Base-by-base conservation (phyloP, 2,888 invertebrate genomes). In the Tyria jacobaeae region DNA sequence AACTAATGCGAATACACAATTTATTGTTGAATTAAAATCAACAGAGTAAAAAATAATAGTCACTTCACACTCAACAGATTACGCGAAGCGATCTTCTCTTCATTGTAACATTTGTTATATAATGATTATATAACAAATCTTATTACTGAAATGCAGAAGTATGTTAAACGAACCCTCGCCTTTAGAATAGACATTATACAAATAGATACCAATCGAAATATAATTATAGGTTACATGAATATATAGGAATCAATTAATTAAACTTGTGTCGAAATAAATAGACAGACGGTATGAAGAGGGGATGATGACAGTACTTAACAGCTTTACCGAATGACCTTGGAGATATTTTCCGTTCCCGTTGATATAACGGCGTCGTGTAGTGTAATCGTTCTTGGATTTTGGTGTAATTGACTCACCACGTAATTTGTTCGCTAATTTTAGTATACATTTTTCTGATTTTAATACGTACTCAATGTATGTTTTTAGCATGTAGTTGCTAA, bases 221-320 rank as follows among this genome's bases (percentile, higher is more conserved):
- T 84, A 85, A 87, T 87, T 84, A 85, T 73, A 73, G 71, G 71
- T 79, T 79, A 81, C 79, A 70, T 69, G 68, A 69, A 75, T 74
- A 62, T 25, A 78, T 70, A 60, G 81, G 77, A 73, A 68, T 71
- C 70, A 65, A 76, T 80, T 84, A 84, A 86, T 86, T 84, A 77
- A n/a, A 79, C 74, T 81, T 75, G 78, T 83, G 82, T 82, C 77
- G 80, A 82, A 84, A 86, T 85, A 83, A 83, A 81, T 78, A 82
- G 67, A 70, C 66, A 68, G 58, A 41, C 17, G 58, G 15, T 27
- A 39, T 41, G 39, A 50, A 62, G 60, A 48, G 47, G 58, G 57
- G n/a, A n/a, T n/a, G n/a, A 48, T 35, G 48, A 56, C 56, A 56
- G 35, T 48, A n/a, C 65, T 64, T 21, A 21, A 17, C 55, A 68